Base-by-base conservation (phyloP, 2,888 invertebrate species). In the Erpobdella octoculata region DNA sequence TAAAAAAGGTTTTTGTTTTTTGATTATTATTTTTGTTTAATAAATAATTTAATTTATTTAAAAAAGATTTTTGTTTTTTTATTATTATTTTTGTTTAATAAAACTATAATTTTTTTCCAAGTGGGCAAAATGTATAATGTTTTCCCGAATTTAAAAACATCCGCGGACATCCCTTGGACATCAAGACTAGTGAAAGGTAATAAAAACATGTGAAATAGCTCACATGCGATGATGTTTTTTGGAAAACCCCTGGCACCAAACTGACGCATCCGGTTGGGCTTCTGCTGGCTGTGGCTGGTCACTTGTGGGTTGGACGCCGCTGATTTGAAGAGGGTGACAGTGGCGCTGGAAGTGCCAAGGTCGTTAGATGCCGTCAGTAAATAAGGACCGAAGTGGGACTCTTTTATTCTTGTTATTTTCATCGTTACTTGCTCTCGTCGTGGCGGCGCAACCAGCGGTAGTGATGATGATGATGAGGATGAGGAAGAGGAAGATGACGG, bases 381-480 rank as follows among this genome's bases (percentile, higher is more conserved):
- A 28, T 53, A 53, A 4, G 28, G 15, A 15, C 53, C 53, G 53
- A 53, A 53, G 53, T 53, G 53, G 1, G 53, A 53, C 53, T 53
- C 53, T 12, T 53, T 53, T 21, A 53, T 28, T 15, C 8, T 53
- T 28, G 53, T 53, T 21, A 53, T 53, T 28, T 21, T 53, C 53
- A 53, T 53, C 53, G n/a, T 53, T 15, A 53, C 53, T 28, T 28
- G 21, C 53, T 53, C 28, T 28, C 53, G 53, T 21, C 28, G 28
- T 3, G 28, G 53, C 28, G 53, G 53, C 21, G 53, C 53, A 28
- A 53, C 53, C 5, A 25, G 28, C 1, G 62, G 38, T 21, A 41
- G 41, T 8, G 31, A 71, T 36, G 62, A 62, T 62, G 46, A 64
- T 71, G 62, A 64, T 70, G 62, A 70, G 61, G 38, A 70, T 70